A percentile compares a stretch with the other conserved stretches of the same genome.
Evolutionary conservation across 1,140 invertebrate species (phyloP).

Genomic region (Harpegnathos saltator): DNA sequence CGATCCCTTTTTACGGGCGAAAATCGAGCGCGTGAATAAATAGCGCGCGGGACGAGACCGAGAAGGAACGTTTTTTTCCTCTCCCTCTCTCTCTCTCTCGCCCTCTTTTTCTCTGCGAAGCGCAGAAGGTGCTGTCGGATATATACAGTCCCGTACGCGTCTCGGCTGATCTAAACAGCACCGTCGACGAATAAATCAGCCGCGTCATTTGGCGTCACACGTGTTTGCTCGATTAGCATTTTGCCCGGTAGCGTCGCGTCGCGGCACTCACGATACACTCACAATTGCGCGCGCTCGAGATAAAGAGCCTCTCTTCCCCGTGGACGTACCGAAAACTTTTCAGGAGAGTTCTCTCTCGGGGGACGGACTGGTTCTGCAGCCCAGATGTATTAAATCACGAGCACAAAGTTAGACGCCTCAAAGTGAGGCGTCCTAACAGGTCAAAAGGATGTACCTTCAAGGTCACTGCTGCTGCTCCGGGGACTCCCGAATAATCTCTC

Average conservation of each 20-base stretch:
- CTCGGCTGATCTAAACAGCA: not conserved
- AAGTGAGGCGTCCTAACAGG: slow-evolving; percentile 52
- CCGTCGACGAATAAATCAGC: not conserved
- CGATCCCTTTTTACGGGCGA: slow-evolving; percentile 30
- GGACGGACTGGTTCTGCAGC: slow-evolving; percentile 50
- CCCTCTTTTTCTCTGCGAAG: not conserved
- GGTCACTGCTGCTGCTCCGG: slow-evolving; percentile 17
- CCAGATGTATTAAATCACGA: slow-evolving; percentile 57
- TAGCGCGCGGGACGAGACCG: no score
- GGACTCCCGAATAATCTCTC: slow-evolving; percentile 4
- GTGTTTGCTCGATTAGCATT: slow-evolving; percentile 57
- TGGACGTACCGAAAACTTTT: slow-evolving; percentile 20
- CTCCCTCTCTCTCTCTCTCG: no score
- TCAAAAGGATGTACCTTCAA: slow-evolving; percentile 53
- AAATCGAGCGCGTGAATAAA: not conserved
- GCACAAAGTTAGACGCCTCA: slow-evolving; percentile 53
- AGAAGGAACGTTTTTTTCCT: no score
- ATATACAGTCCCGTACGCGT: not conserved
- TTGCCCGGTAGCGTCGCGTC: slow-evolving; percentile 18
- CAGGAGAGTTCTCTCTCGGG: slow-evolving; percentile 26
- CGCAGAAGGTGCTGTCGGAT: no score
- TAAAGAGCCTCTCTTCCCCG: slow-evolving; percentile 42
- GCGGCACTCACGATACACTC: slow-evolving; percentile 9
- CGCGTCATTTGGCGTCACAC: slow-evolving; percentile 28
- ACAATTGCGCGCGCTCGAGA: slow-evolving; percentile 45